Percentiles rank a stretch among this genome's conserved stretches.
phyloP scores from a whole-genome alignment of 1,140 invertebrate genomes.

The Nixonia krombeini region DNA sequence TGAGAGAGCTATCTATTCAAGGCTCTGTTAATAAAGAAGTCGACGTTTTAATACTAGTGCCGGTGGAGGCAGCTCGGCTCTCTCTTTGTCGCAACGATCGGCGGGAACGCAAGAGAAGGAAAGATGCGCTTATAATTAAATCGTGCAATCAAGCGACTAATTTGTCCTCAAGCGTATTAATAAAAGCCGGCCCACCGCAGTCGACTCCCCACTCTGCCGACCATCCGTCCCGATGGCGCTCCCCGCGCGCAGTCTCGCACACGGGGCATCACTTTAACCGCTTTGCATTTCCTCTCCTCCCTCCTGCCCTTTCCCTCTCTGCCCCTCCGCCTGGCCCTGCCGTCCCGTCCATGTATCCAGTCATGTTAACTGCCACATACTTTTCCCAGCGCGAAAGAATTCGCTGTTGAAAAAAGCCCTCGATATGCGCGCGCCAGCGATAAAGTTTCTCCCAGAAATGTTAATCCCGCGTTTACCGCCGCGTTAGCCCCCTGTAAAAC shows the following conservation, averaged over 20 bases:
- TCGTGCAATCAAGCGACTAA: slow-evolving; percentile 68
- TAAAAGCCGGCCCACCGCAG: slow-evolving; percentile 61
- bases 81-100: slow-evolving; percentile 24
- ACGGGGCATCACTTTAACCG: slow-evolving; percentile 42
- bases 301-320: no score
- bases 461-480: slow-evolving; percentile 33
- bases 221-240: slow-evolving; percentile 4
- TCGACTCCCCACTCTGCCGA: neutral
- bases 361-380: slow-evolving; percentile 41
- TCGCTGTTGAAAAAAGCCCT: slow-evolving; percentile 19
- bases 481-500: slow-evolving; percentile 28
- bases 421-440: slow-evolving; percentile 36
- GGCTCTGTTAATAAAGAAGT: slow-evolving; percentile 67
- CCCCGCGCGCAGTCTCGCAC: neutral
- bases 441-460: slow-evolving; percentile 35
- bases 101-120: slow-evolving; percentile 43
- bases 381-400: slow-evolving; percentile 16
- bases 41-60: slow-evolving; percentile 64
- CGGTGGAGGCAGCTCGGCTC: slow-evolving; percentile 49
- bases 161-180: slow-evolving; percentile 71
- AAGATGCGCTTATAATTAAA: slow-evolving; percentile 65
- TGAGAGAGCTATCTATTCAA: slow-evolving; percentile 17
- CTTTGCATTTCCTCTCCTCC: slow-evolving; percentile 35
- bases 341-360: slow-evolving; percentile 18
- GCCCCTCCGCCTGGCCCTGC: no score